phyloP scores from a whole-genome alignment of 2,797 vertebrate species.

The Limnodromus scolopaceus region DNA sequence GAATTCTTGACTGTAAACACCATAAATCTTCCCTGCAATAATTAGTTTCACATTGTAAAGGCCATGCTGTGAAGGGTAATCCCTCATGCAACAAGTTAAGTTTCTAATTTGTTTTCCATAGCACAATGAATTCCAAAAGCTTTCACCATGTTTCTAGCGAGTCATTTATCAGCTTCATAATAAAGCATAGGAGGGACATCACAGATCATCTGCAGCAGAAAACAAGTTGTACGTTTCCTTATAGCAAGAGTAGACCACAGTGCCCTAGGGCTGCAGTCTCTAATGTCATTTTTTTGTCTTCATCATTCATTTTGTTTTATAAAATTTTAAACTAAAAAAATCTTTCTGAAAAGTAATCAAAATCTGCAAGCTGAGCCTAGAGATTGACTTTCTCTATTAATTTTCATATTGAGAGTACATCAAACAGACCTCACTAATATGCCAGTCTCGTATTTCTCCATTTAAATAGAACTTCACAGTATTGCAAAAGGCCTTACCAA shows the following conservation, averaged over 20 bases:
- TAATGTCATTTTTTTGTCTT: neutral
- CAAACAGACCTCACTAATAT: neutral
- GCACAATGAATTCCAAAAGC: conserved; percentile 67
- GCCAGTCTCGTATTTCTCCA: neutral
- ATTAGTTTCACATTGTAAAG: conserved; percentile 73
- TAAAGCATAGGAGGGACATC: conserved; percentile 38
- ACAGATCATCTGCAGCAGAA: conserved; percentile 45
- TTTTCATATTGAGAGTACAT: neutral
- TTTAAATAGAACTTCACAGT: neutral
- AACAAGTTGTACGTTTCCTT: neutral
- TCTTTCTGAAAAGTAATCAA: neutral
- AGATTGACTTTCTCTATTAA: neutral
- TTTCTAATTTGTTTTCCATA: conserved; percentile 73
- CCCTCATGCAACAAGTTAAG: conserved; percentile 71
- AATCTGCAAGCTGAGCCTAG: neutral
- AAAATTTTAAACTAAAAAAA: neutral
- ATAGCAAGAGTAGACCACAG: neutral
- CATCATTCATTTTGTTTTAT: neutral
- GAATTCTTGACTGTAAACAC: conserved; percentile 73
- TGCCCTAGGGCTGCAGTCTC: neutral
- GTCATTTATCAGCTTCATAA: conserved; percentile 68
- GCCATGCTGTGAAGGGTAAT: conserved; percentile 70
- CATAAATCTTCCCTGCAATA: conserved; percentile 70
- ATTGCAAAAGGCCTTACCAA: neutral
- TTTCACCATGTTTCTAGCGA: conserved; percentile 59